Conservation (phyloP, 1,140 invertebrate species). For the Drosophila sulfurigaster region DNA sequence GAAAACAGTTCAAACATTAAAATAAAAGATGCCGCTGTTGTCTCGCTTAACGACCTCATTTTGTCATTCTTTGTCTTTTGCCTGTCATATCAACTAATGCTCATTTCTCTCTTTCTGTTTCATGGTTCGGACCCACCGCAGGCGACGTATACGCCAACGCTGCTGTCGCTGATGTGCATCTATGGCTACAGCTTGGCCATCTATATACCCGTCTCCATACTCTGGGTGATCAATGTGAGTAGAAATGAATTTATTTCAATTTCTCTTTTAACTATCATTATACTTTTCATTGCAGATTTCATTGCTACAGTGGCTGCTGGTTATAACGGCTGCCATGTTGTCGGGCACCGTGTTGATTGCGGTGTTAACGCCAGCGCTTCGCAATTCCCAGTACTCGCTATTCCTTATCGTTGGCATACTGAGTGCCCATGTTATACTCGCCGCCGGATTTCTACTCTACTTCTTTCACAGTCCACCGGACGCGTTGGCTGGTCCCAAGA, state of each 20-base stretch:
- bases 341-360: slow-evolving; percentile 94
- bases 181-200: slow-evolving; percentile 98
- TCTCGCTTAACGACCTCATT: no score
- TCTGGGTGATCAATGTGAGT: slow-evolving; percentile 92
- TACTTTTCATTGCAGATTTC: slow-evolving; percentile 86
- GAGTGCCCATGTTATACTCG: slow-evolving; percentile 91
- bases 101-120: slow-evolving; percentile 3
- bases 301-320: slow-evolving; percentile 95
- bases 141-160: slow-evolving; percentile 87
- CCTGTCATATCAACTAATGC: no score
- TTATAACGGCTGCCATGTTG: slow-evolving; percentile 91
- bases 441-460: slow-evolving; percentile 93
- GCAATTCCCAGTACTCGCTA: slow-evolving; percentile 88
- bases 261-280: neutral
- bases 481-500: neutral
- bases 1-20: no score
- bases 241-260: neutral
- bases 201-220: slow-evolving; percentile 96
- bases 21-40: no score
- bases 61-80: no score
- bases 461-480: slow-evolving; percentile 86
- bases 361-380: slow-evolving; percentile 92
- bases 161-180: slow-evolving; percentile 94
- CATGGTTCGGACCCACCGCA: slow-evolving; percentile 83
- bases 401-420: slow-evolving; percentile 89